Base-by-base conservation (phyloP, 2,888 invertebrate genomes). In the Liodrosophila aerea region DNA sequence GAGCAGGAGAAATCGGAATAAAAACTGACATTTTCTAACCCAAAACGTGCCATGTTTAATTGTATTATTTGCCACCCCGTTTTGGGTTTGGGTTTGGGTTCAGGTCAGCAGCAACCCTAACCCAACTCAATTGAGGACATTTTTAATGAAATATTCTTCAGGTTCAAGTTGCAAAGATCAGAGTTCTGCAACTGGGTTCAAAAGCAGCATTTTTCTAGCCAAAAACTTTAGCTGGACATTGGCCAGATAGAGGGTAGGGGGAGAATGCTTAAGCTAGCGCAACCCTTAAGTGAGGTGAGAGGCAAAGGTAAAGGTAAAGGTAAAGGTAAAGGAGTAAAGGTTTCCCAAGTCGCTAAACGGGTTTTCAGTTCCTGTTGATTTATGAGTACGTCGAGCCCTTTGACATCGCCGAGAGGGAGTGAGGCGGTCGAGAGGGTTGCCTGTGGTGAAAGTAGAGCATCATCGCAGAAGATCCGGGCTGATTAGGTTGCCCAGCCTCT, bases 21-120 rank as follows among this genome's bases (percentile, higher is more conserved):
- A 73, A 70, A 71, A 57, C 45, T 16, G 75, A 62, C 85, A 77
- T 85, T 80, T 85, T 85, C 57, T 37, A 50, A 59, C 84, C 77
- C 84, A 77, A 85, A 76, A 81, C 41, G 11, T 39, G 71, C 69
- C 69, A 75, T 64, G 37, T 72, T 75, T 74, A 64, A 69, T 52
- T 53, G 41, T 22, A 18, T 34, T 12, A 40, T 33, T 34, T 40
- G 70, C 71, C 59, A 69, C 69, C 69, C 63, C 71, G 54, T 39
- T 12, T 2, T 3, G 5, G n/a, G n/a, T n/a, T n/a, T n/a, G n/a
- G n/a, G n/a, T n/a, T 5, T 3, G 61, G 7, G 18, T 2, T n/a
- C 13, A 57, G 73, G 52, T 73, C 73, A 73, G 18, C 2, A 1
- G n/a, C n/a, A n/a, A n/a, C n/a, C n/a, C n/a, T n/a, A 7, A 11